These are phyloP conservation scores for Lepas anatifera DNA, from an alignment of 2,888 invertebrate genomes.

Conservation along the genomic window DNA sequence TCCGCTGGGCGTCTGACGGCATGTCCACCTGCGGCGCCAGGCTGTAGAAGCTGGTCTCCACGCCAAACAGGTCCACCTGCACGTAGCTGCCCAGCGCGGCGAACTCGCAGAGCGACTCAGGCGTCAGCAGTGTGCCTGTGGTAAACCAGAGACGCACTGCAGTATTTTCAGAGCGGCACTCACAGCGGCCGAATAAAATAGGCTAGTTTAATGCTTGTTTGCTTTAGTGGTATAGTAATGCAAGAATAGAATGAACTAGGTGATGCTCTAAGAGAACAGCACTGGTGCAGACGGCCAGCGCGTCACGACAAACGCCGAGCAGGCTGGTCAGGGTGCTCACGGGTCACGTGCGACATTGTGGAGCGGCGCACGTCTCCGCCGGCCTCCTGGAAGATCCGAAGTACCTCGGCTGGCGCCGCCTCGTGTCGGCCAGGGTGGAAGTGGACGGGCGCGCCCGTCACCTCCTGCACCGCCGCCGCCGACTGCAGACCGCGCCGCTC, in stretches of 20 bases:
- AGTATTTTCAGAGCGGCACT: too few relatives aligned
- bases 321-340: too few relatives aligned
- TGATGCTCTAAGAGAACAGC: too few relatives aligned
- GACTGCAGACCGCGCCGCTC: constrained; percentile 45
- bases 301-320: too few relatives aligned
- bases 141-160: too few relatives aligned
- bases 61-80: constrained; percentile 69
- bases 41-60: constrained; percentile 65
- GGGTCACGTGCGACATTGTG: constrained; percentile 72
- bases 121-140: too few relatives aligned
- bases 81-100: constrained; percentile 55
- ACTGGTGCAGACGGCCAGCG: too few relatives aligned
- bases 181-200: too few relatives aligned
- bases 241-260: too few relatives aligned
- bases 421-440: constrained; percentile 64
- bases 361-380: constrained; percentile 56
- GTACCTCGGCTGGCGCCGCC: constrained; percentile 61
- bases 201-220: too few relatives aligned
- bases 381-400: constrained; percentile 61
- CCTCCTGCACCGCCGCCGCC: constrained; percentile 52
- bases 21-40: constrained; percentile 50
- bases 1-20: constrained; percentile 64
- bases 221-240: too few relatives aligned
- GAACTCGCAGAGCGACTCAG: constrained; percentile 40
- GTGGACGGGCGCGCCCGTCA: constrained; percentile 56